Conservation (phyloP, 2,113 vertebrate genomes). For the Lophochroa leadbeateri region DNA sequence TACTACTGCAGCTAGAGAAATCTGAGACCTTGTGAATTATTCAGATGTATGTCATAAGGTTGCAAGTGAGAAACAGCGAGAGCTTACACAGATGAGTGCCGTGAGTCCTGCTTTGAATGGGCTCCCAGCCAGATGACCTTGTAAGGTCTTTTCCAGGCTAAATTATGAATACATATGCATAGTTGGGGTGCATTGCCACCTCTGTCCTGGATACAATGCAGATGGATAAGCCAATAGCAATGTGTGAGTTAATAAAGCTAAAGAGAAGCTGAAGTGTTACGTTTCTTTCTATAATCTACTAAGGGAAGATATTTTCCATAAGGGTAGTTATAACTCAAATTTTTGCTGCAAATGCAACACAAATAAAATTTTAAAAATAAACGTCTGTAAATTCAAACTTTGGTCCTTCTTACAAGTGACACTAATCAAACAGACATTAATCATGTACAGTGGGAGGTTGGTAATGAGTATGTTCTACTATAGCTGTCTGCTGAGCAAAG, state of each 20-base stretch:
- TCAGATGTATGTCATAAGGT: slow-evolving; percentile 24
- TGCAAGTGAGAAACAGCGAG: background rate
- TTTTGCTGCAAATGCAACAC: background rate
- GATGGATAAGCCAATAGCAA: background rate
- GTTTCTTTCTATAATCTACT: background rate
- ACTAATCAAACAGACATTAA: background rate
- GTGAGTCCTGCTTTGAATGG: background rate
- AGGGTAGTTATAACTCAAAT: background rate
- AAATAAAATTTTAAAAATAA: background rate
- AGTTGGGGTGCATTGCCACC: background rate
- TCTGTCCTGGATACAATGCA: background rate
- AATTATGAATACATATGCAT: background rate
- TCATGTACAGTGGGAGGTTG: background rate
- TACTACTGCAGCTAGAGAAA: background rate
- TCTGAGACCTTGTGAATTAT: slow-evolving; percentile 36
- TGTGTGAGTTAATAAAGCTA: background rate
- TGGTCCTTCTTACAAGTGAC: background rate
- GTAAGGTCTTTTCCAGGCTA: slow-evolving; percentile 13
- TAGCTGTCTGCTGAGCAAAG: background rate
- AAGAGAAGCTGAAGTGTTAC: background rate
- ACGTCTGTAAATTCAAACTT: background rate
- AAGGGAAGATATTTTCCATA: background rate
- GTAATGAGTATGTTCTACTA: rapidly evolving
- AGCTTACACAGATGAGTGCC: background rate
- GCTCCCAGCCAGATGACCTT: slow-evolving; percentile 25